phyloP scores from a whole-genome alignment of 2,797 vertebrate genomes.

The Adrianichthys oophorus region DNA sequence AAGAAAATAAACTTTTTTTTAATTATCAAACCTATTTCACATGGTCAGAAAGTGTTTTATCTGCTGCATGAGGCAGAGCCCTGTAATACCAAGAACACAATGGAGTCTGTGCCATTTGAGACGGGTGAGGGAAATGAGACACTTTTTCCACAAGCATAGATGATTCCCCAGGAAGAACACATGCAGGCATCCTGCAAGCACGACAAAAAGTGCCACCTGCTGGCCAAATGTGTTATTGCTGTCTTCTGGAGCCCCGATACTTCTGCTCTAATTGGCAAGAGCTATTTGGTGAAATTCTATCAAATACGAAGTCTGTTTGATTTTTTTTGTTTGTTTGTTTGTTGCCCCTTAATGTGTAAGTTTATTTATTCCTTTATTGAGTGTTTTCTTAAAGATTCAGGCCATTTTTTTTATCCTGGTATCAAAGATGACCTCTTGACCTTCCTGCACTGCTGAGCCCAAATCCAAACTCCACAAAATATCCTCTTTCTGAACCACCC shows the following conservation, averaged over 20 bases:
- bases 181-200: neutral
- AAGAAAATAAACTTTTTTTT: no score
- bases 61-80: conserved; percentile 2
- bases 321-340: no score
- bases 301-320: neutral
- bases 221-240: conserved; percentile 49
- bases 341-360: no score
- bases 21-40: neutral
- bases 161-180: conserved; percentile 25
- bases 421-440: no score
- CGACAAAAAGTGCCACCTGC: conserved; percentile 61
- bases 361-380: no score
- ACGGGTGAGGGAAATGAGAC: conserved; percentile 49
- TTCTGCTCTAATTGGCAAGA: neutral
- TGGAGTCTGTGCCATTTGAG: conserved; percentile 39
- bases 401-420: no score
- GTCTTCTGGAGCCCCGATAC: neutral
- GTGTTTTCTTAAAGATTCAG: no score
- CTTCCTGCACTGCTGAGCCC: no score
- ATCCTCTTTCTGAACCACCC: no score
- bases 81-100: conserved; percentile 32
- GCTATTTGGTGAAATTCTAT: conserved; percentile 4
- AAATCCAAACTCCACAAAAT: no score
- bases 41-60: neutral
- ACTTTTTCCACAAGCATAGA: conserved; percentile 63